Evolutionary conservation across 2,113 vertebrate species (phyloP).

Genomic region (Noctilio leporinus): DNA sequence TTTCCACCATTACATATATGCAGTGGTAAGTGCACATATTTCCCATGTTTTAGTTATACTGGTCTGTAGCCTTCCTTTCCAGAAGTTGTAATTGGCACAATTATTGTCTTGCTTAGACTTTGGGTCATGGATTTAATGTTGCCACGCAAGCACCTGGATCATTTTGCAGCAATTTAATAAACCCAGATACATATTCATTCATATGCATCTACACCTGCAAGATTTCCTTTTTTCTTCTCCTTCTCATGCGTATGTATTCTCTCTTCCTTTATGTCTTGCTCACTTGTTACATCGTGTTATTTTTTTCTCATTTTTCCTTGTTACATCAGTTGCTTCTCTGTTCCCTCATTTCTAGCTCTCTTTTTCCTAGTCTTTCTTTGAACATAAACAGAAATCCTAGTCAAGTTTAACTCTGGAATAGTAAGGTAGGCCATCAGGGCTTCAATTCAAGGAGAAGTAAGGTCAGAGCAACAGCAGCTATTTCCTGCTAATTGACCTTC

Average conservation of each 20-base stretch:
- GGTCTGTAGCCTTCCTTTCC: background rate
- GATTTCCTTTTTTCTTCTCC: background rate
- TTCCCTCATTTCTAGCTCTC: background rate
- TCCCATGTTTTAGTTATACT: background rate
- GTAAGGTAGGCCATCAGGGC: background rate
- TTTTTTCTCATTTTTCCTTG: background rate
- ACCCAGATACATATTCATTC: background rate
- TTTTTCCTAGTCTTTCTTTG: background rate
- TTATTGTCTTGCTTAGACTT: background rate
- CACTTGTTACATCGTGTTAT: background rate
- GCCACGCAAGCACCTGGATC: background rate
- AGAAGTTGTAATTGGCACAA: background rate
- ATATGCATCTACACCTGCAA: background rate
- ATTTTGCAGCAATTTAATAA: background rate
- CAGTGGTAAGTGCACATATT: background rate
- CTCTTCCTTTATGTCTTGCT: background rate
- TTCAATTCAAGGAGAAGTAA: background rate
- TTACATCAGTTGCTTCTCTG: background rate
- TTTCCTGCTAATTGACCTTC: background rate
- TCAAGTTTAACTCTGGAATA: background rate
- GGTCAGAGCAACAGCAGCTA: background rate
- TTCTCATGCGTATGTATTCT: background rate
- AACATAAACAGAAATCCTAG: background rate
- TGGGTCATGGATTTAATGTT: background rate
- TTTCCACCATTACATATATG: background rate